Base-by-base conservation (phyloP, 2,113 vertebrate genomes). In the Phoxinus phoxinus region DNA sequence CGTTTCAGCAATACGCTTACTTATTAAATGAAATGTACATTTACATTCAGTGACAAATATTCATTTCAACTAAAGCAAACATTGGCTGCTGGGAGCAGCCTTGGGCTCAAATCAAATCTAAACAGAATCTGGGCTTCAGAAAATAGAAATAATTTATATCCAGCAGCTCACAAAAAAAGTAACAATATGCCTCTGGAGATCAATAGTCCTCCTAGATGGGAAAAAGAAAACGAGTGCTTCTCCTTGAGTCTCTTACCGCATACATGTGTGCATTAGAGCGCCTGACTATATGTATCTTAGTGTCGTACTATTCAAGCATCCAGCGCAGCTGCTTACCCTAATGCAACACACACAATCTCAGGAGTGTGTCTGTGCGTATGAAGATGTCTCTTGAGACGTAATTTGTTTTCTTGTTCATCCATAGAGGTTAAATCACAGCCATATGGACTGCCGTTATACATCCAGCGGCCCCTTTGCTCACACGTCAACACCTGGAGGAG, bases 401-500 rank as follows among this genome's bases (percentile, higher is more conserved):
- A 69, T 76, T 84, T 83, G 53, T 65, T 89, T 58, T 59, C 53
- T 44, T 9, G 37, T 27, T 81, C 84, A 84, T 85, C 63, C 73
- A 27, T 2, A 74, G 87, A 79, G 48, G 58, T 76, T 85, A 73
- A 88, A 46, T 35, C 46, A 21, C 75, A 41, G 13, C 74, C 41
- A 87, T 69, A 82, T 46, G 35, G 76, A 30, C 81, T 48, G 15
- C 74, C 71, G 84, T 59, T 51, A 86, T 80, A 74, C 69, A 86
- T 82, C 73, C 8, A 56, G 53, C 19, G 19, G 53, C 19, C 53
- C 58, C 13, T 3, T 65, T 65, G 46, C 63, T 69, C 44, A 69
- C 15, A 63, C 46, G 19, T 59, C 25, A 53, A 51, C 44, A 30
- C 74, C 73, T 11, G 25, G 46, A 75, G 46, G 46, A 2, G 9